Percentiles rank a stretch among this genome's conserved stretches.
Evolutionary conservation across 1,140 invertebrate species (phyloP).

Genomic region (Euschistus heros): DNA sequence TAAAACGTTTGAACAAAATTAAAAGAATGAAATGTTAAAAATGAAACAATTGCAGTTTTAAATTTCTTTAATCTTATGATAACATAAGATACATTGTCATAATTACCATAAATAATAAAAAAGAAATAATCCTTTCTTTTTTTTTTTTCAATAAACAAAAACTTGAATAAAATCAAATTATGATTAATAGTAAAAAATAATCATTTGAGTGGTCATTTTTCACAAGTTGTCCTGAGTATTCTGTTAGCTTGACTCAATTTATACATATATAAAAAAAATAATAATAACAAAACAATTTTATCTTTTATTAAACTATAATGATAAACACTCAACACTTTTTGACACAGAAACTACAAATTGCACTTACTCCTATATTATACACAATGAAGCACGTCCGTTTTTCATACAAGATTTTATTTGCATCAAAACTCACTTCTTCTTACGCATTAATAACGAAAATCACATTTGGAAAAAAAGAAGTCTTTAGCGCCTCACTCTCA

Average conservation of each 20-base stretch:
- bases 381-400: constrained; percentile 20
- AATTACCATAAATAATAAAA: too few relatives aligned
- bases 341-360: constrained; percentile 28
- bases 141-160: background rate
- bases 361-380: constrained; percentile 25
- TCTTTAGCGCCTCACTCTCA: constrained; percentile 17
- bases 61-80: too few relatives aligned
- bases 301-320: constrained; percentile 21
- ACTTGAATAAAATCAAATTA: background rate
- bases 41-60: too few relatives aligned
- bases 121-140: too few relatives aligned
- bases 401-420: constrained; percentile 21
- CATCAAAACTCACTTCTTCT: constrained; percentile 14
- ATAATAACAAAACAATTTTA: constrained; percentile 21
- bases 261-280: constrained; percentile 9
- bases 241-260: constrained; percentile 8
- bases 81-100: too few relatives aligned
- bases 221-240: constrained; percentile 20
- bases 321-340: constrained; percentile 27
- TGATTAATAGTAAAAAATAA: background rate
- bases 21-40: too few relatives aligned
- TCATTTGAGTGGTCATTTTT: constrained; percentile 16
- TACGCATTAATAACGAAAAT: constrained; percentile 25
- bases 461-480: constrained; percentile 23
- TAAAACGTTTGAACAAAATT: too few relatives aligned